phyloP scores from a whole-genome alignment of 2,888 invertebrate genomes.

The Pegoplata infirma region DNA sequence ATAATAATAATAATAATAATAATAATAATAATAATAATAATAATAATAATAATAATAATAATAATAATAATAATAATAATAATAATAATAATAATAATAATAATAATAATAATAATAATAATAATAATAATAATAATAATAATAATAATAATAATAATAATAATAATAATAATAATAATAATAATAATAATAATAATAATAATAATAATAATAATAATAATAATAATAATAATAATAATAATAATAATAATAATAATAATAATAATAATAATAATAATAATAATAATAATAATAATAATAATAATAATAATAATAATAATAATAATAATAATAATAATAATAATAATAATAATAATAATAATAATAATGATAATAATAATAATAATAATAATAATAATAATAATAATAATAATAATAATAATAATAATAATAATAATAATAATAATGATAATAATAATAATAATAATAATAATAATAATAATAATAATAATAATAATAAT shows the following conservation, averaged over 20 bases:
- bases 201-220: background rate
- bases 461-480: constrained; percentile 7
- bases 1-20: constrained; percentile 5
- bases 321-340: constrained; percentile 7
- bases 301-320: constrained; percentile 7
- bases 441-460: constrained; percentile 7
- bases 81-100: constrained; percentile 9
- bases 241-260: constrained; percentile 1
- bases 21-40: constrained; percentile 9
- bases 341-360: constrained; percentile 5
- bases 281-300: constrained; percentile 1
- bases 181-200: constrained; percentile 1
- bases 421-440: constrained; percentile 5
- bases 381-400: constrained; percentile 4
- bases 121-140: background rate
- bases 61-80: constrained; percentile 5
- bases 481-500: constrained; percentile 7
- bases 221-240: constrained; percentile 3
- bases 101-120: constrained; percentile 2
- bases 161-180: background rate
- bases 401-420: constrained; percentile 9
- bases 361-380: constrained; percentile 2
- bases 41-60: constrained; percentile 7
- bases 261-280: constrained; percentile 2
- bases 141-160: background rate